Evolutionary conservation across 2,888 invertebrate genomes (phyloP), one percentile per base, ranked within the genome.

Genomic region (Pachliopta kotzebuea): DNA sequence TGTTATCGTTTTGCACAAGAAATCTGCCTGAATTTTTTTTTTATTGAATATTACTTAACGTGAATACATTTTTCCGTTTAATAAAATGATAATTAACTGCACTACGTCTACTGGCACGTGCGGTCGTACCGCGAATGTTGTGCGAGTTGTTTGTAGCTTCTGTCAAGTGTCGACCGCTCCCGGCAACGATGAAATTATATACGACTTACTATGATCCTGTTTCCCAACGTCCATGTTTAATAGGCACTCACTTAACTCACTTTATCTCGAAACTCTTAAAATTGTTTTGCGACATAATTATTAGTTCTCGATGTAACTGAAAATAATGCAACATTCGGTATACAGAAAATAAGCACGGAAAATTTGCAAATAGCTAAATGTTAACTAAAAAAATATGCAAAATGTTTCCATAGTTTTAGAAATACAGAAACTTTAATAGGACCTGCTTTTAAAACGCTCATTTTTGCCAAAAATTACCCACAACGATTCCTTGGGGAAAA

Each of bases 181-280:
- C 53, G 26, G 50, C n/a, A 54, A 53, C 31, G 45, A 65, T 65
- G 61, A 49, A 53, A 65, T 61, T 65, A 53, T 61, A 65, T 52
- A 57, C 60, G 53, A 56, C 60, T 64, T 64, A 56, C 56, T 52
- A 56, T 56, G 60, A 64, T 64, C 60, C 56, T 50, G 42, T 63
- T 63, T 63, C 55, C 49, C 45, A 49, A 45, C 57, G 31, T 58
- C 56, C 31, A n/a, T 3, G 49, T 56, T 50, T 56, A 59, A 63
- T 63, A 59, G 31, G 24, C 45, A 63, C 31, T 55, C 42, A 6
- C 31, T 55, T 59, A 63, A 63, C 42, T 45, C 29, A 63, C 45
- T 63, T 62, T 45, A 21, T 45, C 17, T 29, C 21, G 14, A 57
- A 37, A 20, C 37, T 62, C 50, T 62, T 37, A 37, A 14, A 31